Percentiles rank a stretch among this genome's conserved stretches.
phyloP scores from a whole-genome alignment of 2,888 invertebrate species.

The Venusia cambrica region DNA sequence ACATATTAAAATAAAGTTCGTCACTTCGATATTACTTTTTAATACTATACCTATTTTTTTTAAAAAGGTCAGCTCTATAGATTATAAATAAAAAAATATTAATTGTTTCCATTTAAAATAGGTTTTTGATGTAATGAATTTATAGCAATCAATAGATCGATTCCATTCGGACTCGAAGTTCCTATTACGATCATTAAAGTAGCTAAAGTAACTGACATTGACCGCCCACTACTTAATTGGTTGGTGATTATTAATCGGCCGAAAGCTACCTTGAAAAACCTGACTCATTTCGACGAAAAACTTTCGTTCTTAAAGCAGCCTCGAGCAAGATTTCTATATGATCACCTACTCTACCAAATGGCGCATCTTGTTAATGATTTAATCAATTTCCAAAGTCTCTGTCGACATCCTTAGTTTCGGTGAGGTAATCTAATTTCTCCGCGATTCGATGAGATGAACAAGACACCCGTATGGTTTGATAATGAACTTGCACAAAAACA shows the following conservation, averaged over 20 bases:
- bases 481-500: slow-evolving; percentile 19
- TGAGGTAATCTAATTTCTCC: too few relatives aligned
- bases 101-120: too few relatives aligned
- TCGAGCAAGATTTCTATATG: slow-evolving; percentile 9
- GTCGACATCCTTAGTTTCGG: too few relatives aligned
- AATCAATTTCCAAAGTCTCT: too few relatives aligned
- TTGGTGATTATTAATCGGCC: slow-evolving; percentile 5
- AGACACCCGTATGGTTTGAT: slow-evolving; percentile 13
- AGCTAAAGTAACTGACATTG: slow-evolving; percentile 10
- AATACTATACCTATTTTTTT: too few relatives aligned
- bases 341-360: too few relatives aligned
- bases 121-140: background rate
- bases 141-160: slow-evolving; percentile 5
- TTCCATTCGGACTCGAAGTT: background rate
- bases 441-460: too few relatives aligned
- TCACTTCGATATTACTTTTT: too few relatives aligned
- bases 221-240: slow-evolving; percentile 12
- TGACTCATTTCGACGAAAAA: slow-evolving; percentile 11
- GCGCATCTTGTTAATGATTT: too few relatives aligned
- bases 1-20: too few relatives aligned
- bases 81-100: too few relatives aligned
- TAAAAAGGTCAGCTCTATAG: too few relatives aligned
- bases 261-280: slow-evolving; percentile 14
- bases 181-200: slow-evolving; percentile 1
- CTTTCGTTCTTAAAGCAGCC: slow-evolving; percentile 14